Conservation (phyloP, 2,113 vertebrate species). For the Struthio camelus region DNA sequence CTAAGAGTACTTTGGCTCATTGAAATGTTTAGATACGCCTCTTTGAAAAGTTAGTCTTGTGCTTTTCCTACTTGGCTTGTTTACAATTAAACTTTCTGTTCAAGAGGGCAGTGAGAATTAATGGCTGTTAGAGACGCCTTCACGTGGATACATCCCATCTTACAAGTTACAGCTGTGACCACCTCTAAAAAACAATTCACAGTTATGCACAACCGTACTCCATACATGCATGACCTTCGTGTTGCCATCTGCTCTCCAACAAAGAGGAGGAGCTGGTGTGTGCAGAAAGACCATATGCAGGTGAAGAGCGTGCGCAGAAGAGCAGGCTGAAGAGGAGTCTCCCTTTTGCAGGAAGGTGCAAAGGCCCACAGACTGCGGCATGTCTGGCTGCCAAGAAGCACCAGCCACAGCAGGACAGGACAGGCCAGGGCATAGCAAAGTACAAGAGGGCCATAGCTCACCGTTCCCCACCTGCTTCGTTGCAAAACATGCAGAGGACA, state of each 20-base stretch:
- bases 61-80: background rate
- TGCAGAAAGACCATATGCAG: background rate
- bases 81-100: background rate
- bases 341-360: accelerated
- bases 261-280: background rate
- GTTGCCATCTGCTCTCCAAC: accelerated
- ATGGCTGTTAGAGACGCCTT: background rate
- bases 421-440: background rate
- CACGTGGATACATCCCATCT: accelerated
- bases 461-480: background rate
- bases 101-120: background rate
- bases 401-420: background rate
- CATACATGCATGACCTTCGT: no score
- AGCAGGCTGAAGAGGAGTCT: background rate
- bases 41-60: background rate
- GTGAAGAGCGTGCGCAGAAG: background rate
- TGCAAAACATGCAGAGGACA: accelerated
- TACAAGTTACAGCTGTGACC: background rate
- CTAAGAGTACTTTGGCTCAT: background rate
- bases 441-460: accelerated
- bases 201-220: background rate
- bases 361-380: no score
- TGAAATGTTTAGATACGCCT: background rate
- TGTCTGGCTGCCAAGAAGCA: background rate
- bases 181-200: background rate